Base-by-base conservation (phyloP, 2,113 vertebrate species). In the Cynopterus brachyotis region DNA sequence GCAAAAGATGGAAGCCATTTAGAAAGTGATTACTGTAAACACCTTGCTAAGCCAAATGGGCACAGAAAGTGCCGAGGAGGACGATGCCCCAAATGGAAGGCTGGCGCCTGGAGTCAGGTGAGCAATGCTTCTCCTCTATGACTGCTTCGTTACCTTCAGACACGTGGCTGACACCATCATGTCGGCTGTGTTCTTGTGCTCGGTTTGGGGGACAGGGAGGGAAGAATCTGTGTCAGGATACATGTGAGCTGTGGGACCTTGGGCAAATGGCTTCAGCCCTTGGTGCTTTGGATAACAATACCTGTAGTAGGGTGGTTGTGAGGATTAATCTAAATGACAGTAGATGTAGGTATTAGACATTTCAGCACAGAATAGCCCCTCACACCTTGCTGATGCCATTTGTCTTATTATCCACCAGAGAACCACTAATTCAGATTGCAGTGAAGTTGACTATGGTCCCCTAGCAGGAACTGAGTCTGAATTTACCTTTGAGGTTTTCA, bases 61-160 rank as follows among this genome's bases (percentile, higher is more conserved):
- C 99, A 99, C 98, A 99, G 99, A 98, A 99, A 99, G 98, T 99
- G 99, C 98, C 98, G 99, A 98, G 99, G 99, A 84, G 99, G 99
- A 97, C 98, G 99, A 96, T 99, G 99, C 97, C 99, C 99, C 92
- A 99, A 99, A 97, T 99, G 99, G 99, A 99, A 99, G 98, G 98
- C 99, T 28, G 99, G 99, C 97, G 98, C 98, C 30, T 99, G 99
- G 99, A 99, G 98, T 98, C 99, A 99, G 99, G 99, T 99, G 99
- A 98, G 98, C 98, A 9, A 3, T 0, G 2, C 86, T 98, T 97
- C 92, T 75, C 92, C 96, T 94, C 97, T 96, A 64, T 35, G 13
- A 91, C 89, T 60, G 80, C 57, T 91, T 97, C 80, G 53, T 95
- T 37, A 28, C 90, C 28, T 47, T 86, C 16, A 1, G 7, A 92